These are phyloP conservation scores for Agrenia bidenticulata DNA, from an alignment of 2,888 invertebrate genomes.

Conservation along the genomic window DNA sequence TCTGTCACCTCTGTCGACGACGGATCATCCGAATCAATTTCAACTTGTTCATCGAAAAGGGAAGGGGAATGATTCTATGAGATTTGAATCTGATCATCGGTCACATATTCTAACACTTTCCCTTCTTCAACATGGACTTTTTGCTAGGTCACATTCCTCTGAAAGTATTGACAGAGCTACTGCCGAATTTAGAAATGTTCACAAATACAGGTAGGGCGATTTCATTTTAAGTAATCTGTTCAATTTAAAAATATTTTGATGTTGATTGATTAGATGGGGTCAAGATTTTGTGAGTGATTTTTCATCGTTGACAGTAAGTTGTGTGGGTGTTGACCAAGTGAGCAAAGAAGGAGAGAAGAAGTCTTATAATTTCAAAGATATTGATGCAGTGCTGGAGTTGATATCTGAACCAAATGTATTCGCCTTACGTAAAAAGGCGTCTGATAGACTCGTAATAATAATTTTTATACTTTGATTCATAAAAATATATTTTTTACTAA, in stretches of 20 bases:
- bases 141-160: constrained; percentile 56
- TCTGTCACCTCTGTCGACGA: constrained; percentile 61
- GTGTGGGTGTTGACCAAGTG: constrained; percentile 50
- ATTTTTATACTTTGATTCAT: constrained; percentile 39
- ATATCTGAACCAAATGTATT: constrained; percentile 45
- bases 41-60: constrained; percentile 68
- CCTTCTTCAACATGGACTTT: constrained; percentile 74
- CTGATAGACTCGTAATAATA: constrained; percentile 47
- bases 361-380: constrained; percentile 51
- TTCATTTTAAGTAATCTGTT: not conserved
- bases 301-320: constrained; percentile 44
- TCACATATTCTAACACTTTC: constrained; percentile 90
- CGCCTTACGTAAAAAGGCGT: constrained; percentile 48
- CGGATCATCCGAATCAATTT: constrained; percentile 60
- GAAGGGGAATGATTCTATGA: constrained; percentile 89
- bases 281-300: constrained; percentile 47
- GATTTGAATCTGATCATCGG: constrained; percentile 93
- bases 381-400: constrained; percentile 47
- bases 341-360: constrained; percentile 51
- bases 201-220: constrained; percentile 45
- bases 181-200: constrained; percentile 47
- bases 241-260: not conserved
- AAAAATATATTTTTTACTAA: constrained; percentile 10
- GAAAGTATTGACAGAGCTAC: constrained; percentile 51
- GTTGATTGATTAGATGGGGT: constrained; percentile 44